Evolutionary conservation across 1,140 invertebrate species (phyloP).

Genomic region (Macrobrachium nipponense): DNA sequence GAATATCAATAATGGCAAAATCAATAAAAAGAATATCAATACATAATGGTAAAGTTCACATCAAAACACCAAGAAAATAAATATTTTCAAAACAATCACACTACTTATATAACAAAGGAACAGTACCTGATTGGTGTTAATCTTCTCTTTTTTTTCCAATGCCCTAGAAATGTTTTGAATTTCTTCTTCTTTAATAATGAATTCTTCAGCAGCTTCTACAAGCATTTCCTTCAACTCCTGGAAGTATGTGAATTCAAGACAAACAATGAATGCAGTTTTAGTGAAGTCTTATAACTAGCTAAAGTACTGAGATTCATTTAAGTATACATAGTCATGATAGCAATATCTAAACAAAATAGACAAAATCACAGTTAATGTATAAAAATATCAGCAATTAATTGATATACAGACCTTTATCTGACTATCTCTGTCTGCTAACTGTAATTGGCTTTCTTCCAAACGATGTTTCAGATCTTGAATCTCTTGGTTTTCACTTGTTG

Average conservation of each 20-base stretch:
- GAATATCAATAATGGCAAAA: too few relatives aligned
- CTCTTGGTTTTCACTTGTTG: neutral
- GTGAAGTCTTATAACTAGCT: neutral
- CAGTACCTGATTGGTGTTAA: neutral
- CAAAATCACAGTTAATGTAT: neutral
- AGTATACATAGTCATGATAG: too few relatives aligned
- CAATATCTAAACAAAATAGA: too few relatives aligned
- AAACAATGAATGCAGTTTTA: neutral
- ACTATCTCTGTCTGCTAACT: neutral
- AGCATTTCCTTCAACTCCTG: slow-evolving; percentile 39
- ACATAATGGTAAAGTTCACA: too few relatives aligned
- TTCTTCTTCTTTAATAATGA: slow-evolving; percentile 31
- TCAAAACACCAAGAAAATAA: too few relatives aligned
- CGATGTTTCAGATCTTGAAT: neutral
- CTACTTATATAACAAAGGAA: too few relatives aligned
- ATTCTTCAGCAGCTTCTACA: slow-evolving; percentile 35
- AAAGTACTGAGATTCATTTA: neutral
- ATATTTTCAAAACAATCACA: too few relatives aligned
- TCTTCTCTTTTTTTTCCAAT: neutral
- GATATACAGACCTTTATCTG: too few relatives aligned
- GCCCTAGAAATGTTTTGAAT: slow-evolving; percentile 12
- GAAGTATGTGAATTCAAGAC: neutral
- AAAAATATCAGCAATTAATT: neutral
- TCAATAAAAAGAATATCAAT: too few relatives aligned
- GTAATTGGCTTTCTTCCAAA: neutral